Conservation (phyloP, 2,888 invertebrate genomes). For the Epinotia brunnichana region DNA sequence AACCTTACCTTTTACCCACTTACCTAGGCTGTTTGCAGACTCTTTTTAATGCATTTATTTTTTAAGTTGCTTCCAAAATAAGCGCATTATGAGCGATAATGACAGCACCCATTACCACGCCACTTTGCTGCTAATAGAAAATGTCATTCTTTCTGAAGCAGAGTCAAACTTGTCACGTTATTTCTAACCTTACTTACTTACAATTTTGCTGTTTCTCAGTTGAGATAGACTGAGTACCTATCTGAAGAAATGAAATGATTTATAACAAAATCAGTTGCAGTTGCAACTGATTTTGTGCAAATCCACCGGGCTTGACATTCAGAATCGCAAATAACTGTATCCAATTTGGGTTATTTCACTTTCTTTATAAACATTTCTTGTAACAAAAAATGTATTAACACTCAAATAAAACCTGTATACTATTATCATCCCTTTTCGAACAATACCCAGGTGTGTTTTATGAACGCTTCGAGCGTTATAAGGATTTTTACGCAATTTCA, state of each 20-base stretch:
- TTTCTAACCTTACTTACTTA: not conserved
- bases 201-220: not conserved
- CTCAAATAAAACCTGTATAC: slow-evolving; percentile 5
- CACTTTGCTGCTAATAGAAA: slow-evolving; percentile 15
- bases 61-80: not conserved
- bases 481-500: slow-evolving; percentile 18
- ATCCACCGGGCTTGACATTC: too few relatives aligned
- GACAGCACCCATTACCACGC: slow-evolving; percentile 17
- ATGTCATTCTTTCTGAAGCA: slow-evolving; percentile 12
- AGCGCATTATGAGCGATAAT: slow-evolving; percentile 5
- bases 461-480: slow-evolving; percentile 2
- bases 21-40: not conserved
- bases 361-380: not conserved
- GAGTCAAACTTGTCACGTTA: slow-evolving; percentile 10
- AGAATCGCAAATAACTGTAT: too few relatives aligned
- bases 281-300: too few relatives aligned
- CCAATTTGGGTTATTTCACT: too few relatives aligned
- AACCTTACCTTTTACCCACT: slow-evolving; percentile 4
- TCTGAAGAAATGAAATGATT: too few relatives aligned
- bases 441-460: slow-evolving; percentile 12
- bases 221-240: not conserved
- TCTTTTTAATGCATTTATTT: not conserved
- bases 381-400: not conserved
- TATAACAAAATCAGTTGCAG: too few relatives aligned
- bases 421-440: not conserved